These are phyloP conservation scores for Caenorhabditis angaria DNA, from an alignment of 2,888 invertebrate species.

Conservation along the genomic window DNA sequence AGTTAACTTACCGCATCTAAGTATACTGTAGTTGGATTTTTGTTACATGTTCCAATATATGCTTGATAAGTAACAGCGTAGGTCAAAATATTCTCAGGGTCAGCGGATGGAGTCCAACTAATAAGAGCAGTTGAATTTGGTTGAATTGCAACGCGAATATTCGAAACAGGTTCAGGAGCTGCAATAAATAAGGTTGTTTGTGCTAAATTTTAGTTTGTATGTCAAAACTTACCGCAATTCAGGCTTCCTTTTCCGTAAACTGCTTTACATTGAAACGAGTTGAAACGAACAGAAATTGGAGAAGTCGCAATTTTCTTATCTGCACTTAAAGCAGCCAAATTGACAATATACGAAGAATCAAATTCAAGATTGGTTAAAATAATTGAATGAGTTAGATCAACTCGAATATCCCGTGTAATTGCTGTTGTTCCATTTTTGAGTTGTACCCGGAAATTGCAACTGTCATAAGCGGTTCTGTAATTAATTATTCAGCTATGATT, in stretches of 20 bases:
- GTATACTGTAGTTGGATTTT: conserved; percentile 51
- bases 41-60: conserved; percentile 43
- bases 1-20: conserved; percentile 52
- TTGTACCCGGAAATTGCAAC: conserved; percentile 50
- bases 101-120: conserved; percentile 63
- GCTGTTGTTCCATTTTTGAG: conserved; percentile 45
- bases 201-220: no score
- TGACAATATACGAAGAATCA: conserved; percentile 51
- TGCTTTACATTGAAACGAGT: conserved; percentile 60
- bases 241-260: conserved; percentile 66
- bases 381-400: conserved; percentile 49
- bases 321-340: conserved; percentile 42
- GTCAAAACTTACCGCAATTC: conserved; percentile 60
- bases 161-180: conserved; percentile 67
- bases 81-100: conserved; percentile 56
- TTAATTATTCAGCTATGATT: conserved; percentile 5
- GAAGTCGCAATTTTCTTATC: conserved; percentile 26
- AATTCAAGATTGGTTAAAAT: conserved; percentile 54
- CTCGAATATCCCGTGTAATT: conserved; percentile 28
- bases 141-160: conserved; percentile 55
- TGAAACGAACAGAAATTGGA: conserved; percentile 46
- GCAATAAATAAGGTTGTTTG: no score
- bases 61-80: conserved; percentile 58
- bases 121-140: conserved; percentile 58
- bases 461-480: conserved; percentile 48